Evolutionary conservation across 2,797 vertebrate species (phyloP), one percentile per base, ranked within the genome.

Genomic region (Pterois miles): DNA sequence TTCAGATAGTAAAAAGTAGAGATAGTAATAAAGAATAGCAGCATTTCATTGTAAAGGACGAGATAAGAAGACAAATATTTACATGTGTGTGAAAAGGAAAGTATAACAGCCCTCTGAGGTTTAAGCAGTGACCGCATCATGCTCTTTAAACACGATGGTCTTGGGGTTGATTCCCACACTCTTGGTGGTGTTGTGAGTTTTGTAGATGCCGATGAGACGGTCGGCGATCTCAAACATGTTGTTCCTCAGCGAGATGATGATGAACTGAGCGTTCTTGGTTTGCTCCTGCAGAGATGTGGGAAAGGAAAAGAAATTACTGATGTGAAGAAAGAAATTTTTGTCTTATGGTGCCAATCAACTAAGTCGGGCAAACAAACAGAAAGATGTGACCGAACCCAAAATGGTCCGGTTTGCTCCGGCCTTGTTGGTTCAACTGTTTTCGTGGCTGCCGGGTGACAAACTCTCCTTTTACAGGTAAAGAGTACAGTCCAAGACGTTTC

Each of bases 191-290:
- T 99, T 99, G 84, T 97, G 94, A 0, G 97, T 99, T 90, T 99
- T 99, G 79, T 97, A 99, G 87, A 99, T 99, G 54, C 98, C 98
- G 29, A 99, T 97, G 53, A 99, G 95, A 27, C 98, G 96, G 74
- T 99, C 98, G 0, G 98, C 96, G 4, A 99, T 99, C 92, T 99
- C 98, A 70, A 99, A 99, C 98, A 99, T 99, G 95, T 99, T 99
- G 95, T 99, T 98, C 83, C 98, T 95, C 93, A 99, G 94, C 20
- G 98, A 99, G 93, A 99, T 99, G 84, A 99, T 97, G 88, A 99
- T 99, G 80, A 99, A 99, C 85, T 99, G 98, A 56, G 98, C 98
- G 2, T 99, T 99, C 93, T 96, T 99, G 5, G 98, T 99, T 95
- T 99, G 98, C 50, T 99, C 98, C 98, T 99, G 95, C 13, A 64